These are phyloP conservation scores for Tricholauxania praeusta DNA, from an alignment of 2,888 invertebrate species.

Conservation along the genomic window DNA sequence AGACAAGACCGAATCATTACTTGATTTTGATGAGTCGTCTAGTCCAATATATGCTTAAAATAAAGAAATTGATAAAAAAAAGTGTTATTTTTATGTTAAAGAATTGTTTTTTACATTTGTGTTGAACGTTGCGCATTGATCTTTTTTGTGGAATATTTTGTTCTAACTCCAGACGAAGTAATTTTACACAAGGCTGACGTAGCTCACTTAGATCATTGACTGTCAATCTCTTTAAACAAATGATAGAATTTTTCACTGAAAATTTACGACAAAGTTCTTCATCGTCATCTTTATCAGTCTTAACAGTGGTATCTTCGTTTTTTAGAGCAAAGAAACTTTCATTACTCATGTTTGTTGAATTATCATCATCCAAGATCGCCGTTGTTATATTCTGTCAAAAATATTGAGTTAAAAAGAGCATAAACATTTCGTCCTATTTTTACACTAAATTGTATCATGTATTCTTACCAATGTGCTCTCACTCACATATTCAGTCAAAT, in stretches of 20 bases:
- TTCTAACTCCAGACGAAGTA: constrained; percentile 42
- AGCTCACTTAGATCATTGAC: constrained; percentile 41
- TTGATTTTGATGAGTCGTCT: constrained; percentile 41
- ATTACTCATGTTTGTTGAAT: too few relatives aligned
- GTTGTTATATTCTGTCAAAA: too few relatives aligned
- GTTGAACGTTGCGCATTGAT: constrained; percentile 10
- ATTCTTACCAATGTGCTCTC: too few relatives aligned
- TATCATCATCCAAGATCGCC: too few relatives aligned
- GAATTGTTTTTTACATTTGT: constrained; percentile 34
- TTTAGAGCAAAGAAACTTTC: too few relatives aligned
- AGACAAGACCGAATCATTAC: constrained; percentile 1
- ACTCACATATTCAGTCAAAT: too few relatives aligned
- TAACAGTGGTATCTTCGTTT: too few relatives aligned
- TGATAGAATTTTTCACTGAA: constrained; percentile 26
- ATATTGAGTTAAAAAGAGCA: too few relatives aligned
- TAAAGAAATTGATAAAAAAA: neutral
- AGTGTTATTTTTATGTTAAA: neutral
- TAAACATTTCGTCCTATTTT: too few relatives aligned
- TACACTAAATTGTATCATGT: too few relatives aligned
- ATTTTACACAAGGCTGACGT: constrained; percentile 46
- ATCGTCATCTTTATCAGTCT: too few relatives aligned
- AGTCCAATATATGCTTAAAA: constrained; percentile 40
- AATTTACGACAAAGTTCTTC: neutral
- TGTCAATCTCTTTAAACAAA: constrained; percentile 35
- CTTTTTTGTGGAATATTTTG: neutral